A percentile compares a stretch with the other conserved stretches of the same genome.
phyloP scores from a whole-genome alignment of 2,888 invertebrate species.

The Pseudeuparius sepicola region DNA sequence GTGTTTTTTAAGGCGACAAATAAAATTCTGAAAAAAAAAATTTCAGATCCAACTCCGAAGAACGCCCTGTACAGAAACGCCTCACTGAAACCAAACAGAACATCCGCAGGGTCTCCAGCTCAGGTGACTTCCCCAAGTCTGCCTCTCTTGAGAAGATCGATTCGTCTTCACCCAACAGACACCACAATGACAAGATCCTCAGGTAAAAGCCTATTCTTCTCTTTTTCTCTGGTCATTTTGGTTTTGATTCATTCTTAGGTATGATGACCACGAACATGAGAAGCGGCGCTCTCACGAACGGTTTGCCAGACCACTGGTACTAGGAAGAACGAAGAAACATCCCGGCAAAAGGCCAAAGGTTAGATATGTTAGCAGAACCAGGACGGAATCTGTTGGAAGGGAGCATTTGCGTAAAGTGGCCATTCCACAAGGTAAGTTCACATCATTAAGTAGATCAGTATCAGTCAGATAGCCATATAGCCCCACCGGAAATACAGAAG shows the following conservation, averaged over 20 bases:
- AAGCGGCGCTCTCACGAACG: slow-evolving; percentile 52
- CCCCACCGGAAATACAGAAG: no score
- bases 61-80: slow-evolving; percentile 39
- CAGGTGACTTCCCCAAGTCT: slow-evolving; percentile 47
- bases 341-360: slow-evolving; percentile 28
- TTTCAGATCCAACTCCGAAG: slow-evolving; percentile 47
- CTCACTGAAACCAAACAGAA: slow-evolving; percentile 31
- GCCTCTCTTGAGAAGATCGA: slow-evolving; percentile 28
- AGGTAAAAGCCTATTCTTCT: no score
- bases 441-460: no score
- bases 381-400: no score
- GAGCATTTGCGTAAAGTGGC: no score
- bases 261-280: slow-evolving; percentile 53
- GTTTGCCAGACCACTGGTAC: slow-evolving; percentile 50
- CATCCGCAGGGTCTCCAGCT: slow-evolving; percentile 52
- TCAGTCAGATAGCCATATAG: no score
- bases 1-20: no score
- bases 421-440: no score
- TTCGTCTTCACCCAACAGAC: slow-evolving; percentile 30
- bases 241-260: slow-evolving; percentile 21
- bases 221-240: no score
- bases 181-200: no score
- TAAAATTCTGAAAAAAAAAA: no score
- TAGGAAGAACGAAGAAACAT: slow-evolving; percentile 44
- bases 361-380: no score